Evolutionary conservation across 2,888 invertebrate species (phyloP), one percentile per base, ranked within the genome.

Genomic region (Tortricodes alternella): DNA sequence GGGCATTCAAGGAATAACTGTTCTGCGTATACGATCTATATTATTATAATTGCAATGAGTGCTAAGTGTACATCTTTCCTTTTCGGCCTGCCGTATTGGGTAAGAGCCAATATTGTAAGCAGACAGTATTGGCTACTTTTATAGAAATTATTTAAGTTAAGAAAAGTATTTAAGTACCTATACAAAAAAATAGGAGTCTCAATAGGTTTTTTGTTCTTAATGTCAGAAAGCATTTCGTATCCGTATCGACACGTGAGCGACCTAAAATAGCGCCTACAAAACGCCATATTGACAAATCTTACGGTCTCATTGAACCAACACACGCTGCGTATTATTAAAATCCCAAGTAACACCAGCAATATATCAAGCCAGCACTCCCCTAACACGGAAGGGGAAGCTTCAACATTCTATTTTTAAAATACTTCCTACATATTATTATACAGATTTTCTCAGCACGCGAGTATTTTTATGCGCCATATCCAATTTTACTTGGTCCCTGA

Each of bases 281-380:
- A 81, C 77, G 74, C 80, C 83, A 65, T 69, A 87, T 88, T 90
- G 90, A 90, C 89, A 90, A 90, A 90, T 90, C 90, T 89, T 86
- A 86, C 81, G 70, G 87, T 85, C 85, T 85, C 82, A 74, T 77
- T 83, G 82, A 85, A 85, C 85, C 78, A 89, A 89, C 90, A 90
- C 84, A 84, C 82, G 80, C 70, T 78, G 85, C 80, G 84, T 85
- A 86, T 89, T 89, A 89, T 89, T 87, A 89, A 88, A 89, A 89
- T 89, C 89, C 89, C 76, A 79, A 83, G 83, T 87, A 89, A 90
- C 88, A 76, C 85, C 80, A 67, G 76, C 76, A 80, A 89, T 89
- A 89, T 83, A 89, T 89, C 89, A 89, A 84, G 77, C 78, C 74
- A 66, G 78, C 80, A 76, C 81, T 83, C 85, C 86, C 86, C 84